Evolutionary conservation across 2,888 invertebrate genomes (phyloP), one percentile per base, ranked within the genome.

Genomic region (Apamea epomidion): DNA sequence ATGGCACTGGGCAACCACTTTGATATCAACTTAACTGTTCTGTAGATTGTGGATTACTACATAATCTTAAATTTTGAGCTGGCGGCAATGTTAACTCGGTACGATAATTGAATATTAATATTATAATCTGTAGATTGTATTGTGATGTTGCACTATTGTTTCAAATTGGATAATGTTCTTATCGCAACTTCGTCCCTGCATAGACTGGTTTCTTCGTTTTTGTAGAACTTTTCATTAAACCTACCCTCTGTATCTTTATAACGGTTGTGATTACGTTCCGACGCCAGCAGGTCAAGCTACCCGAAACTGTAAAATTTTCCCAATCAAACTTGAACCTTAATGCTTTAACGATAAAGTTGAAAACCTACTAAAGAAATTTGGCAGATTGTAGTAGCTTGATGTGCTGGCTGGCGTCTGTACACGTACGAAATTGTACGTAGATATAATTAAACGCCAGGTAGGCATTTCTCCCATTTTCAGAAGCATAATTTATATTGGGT

Each of bases 91-190:
- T 74, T 80, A 64, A 64, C 62, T 64, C 54, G 37, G 68, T 48
- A 64, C 37, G 73, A 18, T 69, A 54, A 78, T 73, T 80, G 45
- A 78, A 68, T 78, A 79, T 80, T 70, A 64, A 79, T 64, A 81
- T 64, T 70, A 81, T 80, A 80, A 70, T 80, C 54, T 75, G n/a
- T 12, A 29, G 64, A 32, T 54, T 75, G 8, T 37, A 69, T 62
- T 69, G 42, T 21, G 42, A 54, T 45, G 32, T 65, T 16, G 16
- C 25, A 37, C 48, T 32, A 65, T 74, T 81, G 69, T 80, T 64
- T 74, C 42, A 65, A 64, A 69, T 42, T 62, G 32, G 51, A 58
- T 69, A 29, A 69, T 48, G 48, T 79, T 67, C 48, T 32, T 54
- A 79, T 54, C 1, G 12, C 18, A 42, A n/a, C 1, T 32, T 72